Evolutionary conservation across 2,888 invertebrate species (phyloP), one percentile per base, ranked within the genome.

Genomic region (Diabrotica balteata): DNA sequence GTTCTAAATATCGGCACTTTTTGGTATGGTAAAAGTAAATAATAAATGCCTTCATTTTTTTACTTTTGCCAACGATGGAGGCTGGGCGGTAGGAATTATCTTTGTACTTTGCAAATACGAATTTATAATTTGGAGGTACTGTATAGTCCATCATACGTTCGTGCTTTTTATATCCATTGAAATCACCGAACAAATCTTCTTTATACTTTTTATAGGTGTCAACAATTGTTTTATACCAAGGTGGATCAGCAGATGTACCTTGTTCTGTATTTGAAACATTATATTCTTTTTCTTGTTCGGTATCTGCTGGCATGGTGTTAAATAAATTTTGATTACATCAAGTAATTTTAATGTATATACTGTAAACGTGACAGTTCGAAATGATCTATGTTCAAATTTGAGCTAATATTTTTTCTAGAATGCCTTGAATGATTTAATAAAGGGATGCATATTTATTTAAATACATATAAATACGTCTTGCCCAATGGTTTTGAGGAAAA

Each of bases 1-100:
- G 73, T 60, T 73, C 69, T 10, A 76, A 68, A 47, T 69, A 72
- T 10, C 53, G 45, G 52, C 74, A 75, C 51, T 72, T 76, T 55
- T 66, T 71, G 53, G 57, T 68, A 52, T 76, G 76, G 52, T 75
- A 77, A 65, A 76, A 77, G 54, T 63, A 69, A 3, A 74, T 69
- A 1, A 73, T 69, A 62, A 75, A 75, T 42, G 68, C 7, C 32
- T 73, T 63, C 8, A 66, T 42, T 64, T 77, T 77, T 52, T 74
- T 77, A 59, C 66, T 73, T 47, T 69, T 69, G 8, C 74, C 74
- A 11, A 72, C 66, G 42, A 73, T 71, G 2, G 72, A 67, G 6
- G 61, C 77, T 0, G 76, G 75, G 32, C 75, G 66, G 52, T 73
- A 77, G 10, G 68, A 60, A 10, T 71, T 73, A 52, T 77, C 76